Evolutionary conservation across 2,113 vertebrate species (phyloP).

Genomic region (Anas platyrhynchos): DNA sequence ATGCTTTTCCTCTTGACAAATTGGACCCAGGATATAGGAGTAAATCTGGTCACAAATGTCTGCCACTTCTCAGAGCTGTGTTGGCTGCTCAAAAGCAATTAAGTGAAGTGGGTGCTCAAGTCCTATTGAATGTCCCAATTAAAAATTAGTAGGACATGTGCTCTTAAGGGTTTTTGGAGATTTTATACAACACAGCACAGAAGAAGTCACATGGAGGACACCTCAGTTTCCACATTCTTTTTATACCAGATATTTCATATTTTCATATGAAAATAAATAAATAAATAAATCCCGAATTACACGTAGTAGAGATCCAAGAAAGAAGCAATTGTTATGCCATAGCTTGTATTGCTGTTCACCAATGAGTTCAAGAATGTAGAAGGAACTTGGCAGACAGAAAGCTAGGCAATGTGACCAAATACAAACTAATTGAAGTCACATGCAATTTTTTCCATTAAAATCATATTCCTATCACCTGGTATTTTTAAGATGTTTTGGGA

Average conservation of each 20-base stretch:
- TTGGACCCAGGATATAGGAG: constrained; percentile 18
- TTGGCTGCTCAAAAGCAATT: constrained; percentile 65
- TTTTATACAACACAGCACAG: constrained; percentile 14
- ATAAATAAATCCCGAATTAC: neutral
- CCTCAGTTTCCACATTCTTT: neutral
- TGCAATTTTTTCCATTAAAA: neutral
- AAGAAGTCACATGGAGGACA: constrained; percentile 38
- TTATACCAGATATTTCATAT: constrained; percentile 19
- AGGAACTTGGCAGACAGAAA: neutral
- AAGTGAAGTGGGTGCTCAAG: constrained; percentile 61
- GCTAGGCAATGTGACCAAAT: neutral
- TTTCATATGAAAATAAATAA: neutral
- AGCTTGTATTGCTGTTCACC: neutral
- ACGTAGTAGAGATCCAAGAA: neutral
- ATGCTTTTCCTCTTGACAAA: constrained; percentile 38
- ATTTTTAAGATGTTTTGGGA: neutral
- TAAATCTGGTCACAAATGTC: constrained; percentile 58
- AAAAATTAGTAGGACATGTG: constrained; percentile 62
- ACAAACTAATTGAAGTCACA: neutral
- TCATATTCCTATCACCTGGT: rapidly evolving
- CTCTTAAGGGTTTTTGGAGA: constrained; percentile 38
- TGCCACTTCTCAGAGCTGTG: constrained; percentile 33
- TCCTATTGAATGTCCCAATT: constrained; percentile 54
- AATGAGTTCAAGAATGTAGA: neutral
- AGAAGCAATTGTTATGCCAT: neutral